Base-by-base conservation (phyloP, 2,888 invertebrate genomes). In the Conus canariensis region DNA sequence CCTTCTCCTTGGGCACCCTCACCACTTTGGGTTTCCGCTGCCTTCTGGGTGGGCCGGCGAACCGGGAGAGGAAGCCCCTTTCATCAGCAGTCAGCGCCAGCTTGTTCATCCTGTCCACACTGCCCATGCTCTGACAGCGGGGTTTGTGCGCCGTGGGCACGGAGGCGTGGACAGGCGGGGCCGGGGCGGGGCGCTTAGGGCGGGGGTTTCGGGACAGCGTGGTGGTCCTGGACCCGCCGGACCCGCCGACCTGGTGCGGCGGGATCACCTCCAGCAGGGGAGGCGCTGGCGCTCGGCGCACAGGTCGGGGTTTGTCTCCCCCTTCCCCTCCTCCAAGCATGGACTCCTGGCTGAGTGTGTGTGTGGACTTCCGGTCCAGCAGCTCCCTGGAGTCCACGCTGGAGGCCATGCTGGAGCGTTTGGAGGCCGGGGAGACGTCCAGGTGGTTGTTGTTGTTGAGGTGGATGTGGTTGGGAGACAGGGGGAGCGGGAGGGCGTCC, bases 1-100 rank as follows among this genome's bases (percentile, higher is more conserved):
- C 16, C 60, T 60, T 89, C 83, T 90, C 80, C 85, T 92, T 91
- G 16, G 94, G 94, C 22, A 95, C 91, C 88, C 92, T 93, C 67
- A 94, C 92, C 87, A 94, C 90, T 90, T 93, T 95, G 12, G 94
- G 94, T 91, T 94, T 94, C 12, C 83, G 77, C 59, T 25, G 59
- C 64, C 77, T 82, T 19, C 64, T 58, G n/a, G 58, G 74, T 1
- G 58, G 19, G 67, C 22, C 14, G 8, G n/a, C 16, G 70, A 22
- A 7, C 19, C 19, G 8, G 22, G 70, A 70, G 22, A 22, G 19
- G 8, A 5, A 12, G 58, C 19, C 56, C 7, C 0, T 9, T 1
- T 6, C 19, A 6, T 25, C 25, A 3, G 80, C 6, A 22, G 80
- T 9, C 30, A 14, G 14, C 30, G 25, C 12, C 70, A 93, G 93